Percentiles rank a stretch among this genome's conserved stretches.
Conservation (phyloP, 2,888 invertebrate genomes). For the Limnephilus auricula region DNA sequence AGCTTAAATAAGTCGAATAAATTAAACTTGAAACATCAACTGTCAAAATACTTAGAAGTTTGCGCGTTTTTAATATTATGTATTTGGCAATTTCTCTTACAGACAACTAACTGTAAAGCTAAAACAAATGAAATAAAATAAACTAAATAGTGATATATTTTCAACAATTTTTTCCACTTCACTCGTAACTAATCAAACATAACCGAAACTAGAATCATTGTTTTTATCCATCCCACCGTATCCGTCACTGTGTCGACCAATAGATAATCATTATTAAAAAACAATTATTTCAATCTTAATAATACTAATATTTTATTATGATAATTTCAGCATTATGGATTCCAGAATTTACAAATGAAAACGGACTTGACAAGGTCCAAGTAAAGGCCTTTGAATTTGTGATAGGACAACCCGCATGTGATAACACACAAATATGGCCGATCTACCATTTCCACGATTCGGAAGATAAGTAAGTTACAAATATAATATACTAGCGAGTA, state of each 20-base stretch:
- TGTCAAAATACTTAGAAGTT: not conserved
- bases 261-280: not conserved
- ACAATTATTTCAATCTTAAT: not conserved
- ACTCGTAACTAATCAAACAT: not conserved
- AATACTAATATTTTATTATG: not conserved
- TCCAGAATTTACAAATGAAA: slow-evolving; percentile 82
- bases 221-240: not conserved
- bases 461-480: slow-evolving; percentile 77
- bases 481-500: not conserved
- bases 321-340: slow-evolving; percentile 72
- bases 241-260: not conserved
- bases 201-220: not conserved
- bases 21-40: not conserved
- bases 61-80: not conserved
- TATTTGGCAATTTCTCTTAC: not conserved
- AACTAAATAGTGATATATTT: not conserved
- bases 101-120: not conserved
- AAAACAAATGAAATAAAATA: not conserved
- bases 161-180: not conserved
- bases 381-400: slow-evolving; percentile 79
- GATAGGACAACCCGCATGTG: slow-evolving; percentile 84
- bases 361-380: slow-evolving; percentile 78
- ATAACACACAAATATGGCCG: slow-evolving; percentile 82
- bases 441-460: slow-evolving; percentile 81
- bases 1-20: not conserved